phyloP scores from a whole-genome alignment of 2,797 vertebrate species.

The Pseudochromis fuscus region DNA sequence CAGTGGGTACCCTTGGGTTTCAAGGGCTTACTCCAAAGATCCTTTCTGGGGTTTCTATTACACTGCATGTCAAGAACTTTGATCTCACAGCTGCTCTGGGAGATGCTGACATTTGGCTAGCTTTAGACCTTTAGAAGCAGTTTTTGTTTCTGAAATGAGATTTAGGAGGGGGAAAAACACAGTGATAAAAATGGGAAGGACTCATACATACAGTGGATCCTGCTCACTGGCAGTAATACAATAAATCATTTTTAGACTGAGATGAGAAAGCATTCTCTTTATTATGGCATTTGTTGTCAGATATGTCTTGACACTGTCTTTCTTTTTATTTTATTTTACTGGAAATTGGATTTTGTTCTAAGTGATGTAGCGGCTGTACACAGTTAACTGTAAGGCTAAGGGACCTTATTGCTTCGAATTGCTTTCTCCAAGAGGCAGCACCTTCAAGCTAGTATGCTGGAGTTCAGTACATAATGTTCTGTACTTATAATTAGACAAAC shows the following conservation, averaged over 20 bases:
- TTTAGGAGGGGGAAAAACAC: not conserved
- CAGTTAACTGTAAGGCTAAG: not conserved
- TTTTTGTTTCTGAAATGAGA: slow-evolving; percentile 26
- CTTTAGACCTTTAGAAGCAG: slow-evolving; percentile 57
- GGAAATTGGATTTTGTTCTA: not conserved
- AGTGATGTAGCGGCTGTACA: not conserved
- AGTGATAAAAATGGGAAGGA: not conserved
- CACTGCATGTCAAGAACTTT: slow-evolving; percentile 61
- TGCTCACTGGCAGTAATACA: not conserved
- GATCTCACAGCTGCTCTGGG: slow-evolving; percentile 62
- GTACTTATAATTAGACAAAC: slow-evolving; percentile 39
- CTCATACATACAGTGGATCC: not conserved
- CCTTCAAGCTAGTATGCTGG: slow-evolving; percentile 1
- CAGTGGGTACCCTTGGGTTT: slow-evolving; percentile 48
- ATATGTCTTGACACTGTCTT: not conserved
- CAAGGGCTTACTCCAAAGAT: slow-evolving; percentile 51
- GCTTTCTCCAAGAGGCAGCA: not conserved
- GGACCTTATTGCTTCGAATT: too few relatives aligned
- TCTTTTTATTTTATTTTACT: not conserved
- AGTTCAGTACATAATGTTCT: slow-evolving; percentile 41
- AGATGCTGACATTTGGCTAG: slow-evolving; percentile 70
- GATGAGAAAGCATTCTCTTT: not conserved
- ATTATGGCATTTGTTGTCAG: not conserved
- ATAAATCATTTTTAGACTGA: not conserved
- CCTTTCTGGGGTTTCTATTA: slow-evolving; percentile 57